These are phyloP conservation scores for Phalera bucephala DNA, from an alignment of 2,888 invertebrate species.

Conservation along the genomic window DNA sequence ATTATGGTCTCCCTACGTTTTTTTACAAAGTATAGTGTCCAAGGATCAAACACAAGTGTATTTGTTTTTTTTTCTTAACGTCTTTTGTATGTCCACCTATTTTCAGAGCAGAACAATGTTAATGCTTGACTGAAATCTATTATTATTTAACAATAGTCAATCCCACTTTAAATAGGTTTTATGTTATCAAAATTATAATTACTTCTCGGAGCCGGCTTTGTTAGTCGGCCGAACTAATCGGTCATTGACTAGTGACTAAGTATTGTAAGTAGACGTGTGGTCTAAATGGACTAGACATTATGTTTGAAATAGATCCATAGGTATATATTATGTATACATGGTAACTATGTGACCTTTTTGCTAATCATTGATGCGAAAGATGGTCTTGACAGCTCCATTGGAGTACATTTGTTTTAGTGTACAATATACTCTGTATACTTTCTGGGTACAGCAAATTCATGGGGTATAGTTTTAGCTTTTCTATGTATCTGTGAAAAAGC, in stretches of 20 bases:
- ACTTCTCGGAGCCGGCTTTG: slow-evolving; percentile 8
- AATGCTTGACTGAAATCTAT: slow-evolving; percentile 5
- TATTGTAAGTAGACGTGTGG: slow-evolving; percentile 1
- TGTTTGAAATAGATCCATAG: too few relatives aligned
- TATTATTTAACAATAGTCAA: slow-evolving; percentile 6
- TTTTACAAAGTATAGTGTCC: too few relatives aligned
- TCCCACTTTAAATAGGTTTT: slow-evolving; percentile 6
- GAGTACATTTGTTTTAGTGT: too few relatives aligned
- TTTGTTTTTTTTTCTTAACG: neutral
- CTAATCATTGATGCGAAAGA: too few relatives aligned
- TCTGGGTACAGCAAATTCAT: too few relatives aligned
- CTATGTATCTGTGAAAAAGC: too few relatives aligned
- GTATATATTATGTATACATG: too few relatives aligned
- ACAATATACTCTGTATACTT: too few relatives aligned
- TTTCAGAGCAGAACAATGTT: slow-evolving; percentile 1
- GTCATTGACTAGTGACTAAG: slow-evolving; percentile 7
- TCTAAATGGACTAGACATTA: slow-evolving; percentile 1
- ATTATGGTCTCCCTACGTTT: too few relatives aligned
- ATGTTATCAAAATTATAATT: slow-evolving; percentile 15
- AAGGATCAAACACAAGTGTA: neutral
- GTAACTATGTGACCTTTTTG: too few relatives aligned
- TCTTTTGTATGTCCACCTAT: slow-evolving; percentile 1
- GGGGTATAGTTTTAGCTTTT: too few relatives aligned
- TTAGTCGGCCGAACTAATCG: slow-evolving; percentile 9
- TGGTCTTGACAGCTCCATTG: too few relatives aligned